Evolutionary conservation across 2,888 invertebrate genomes (phyloP), one percentile per base, ranked within the genome.

Genomic region (Caenorhabditis becei): DNA sequence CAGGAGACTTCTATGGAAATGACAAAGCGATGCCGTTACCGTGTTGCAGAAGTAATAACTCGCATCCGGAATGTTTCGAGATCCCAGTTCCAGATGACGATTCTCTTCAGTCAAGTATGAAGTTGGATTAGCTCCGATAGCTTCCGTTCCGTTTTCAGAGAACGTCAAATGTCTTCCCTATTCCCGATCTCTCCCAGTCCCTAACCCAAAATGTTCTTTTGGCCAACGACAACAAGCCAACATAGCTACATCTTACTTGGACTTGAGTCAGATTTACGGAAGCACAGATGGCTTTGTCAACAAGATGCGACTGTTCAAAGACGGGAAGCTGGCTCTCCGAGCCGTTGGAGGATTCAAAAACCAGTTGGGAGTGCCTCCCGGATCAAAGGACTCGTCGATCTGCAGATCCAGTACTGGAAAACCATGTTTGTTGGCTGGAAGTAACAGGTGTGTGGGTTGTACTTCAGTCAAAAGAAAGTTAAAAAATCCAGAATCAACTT

Each of bases 201-300:
- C 89, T 0, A 81, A 88, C 16, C 86, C 84, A 56, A 86, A 88
- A 56, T 90, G 90, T 62, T 80, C 85, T n/a, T 81, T 90, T 18
- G 91, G 91, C 3, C 91, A 91, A 58, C 89, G 97, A 79, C 96
- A 97, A 89, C 97, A 97, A 93, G 94, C 96, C 26, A 97, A 97
- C 92, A 96, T 96, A 77, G 96, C 96, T 91, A 95, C 96, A 0
- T 96, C 96, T 0, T 97, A 94, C 92, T 92, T 97, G 74, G 91
- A 91, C 83, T 89, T 83, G 4, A 96, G 96, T 0, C 95, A 95
- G 82, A 93, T 97, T 23, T 97, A 97, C 90, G 97, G 97, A 0
- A 96, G 96, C 91, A 95, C 95, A 89, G 93, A 93, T 0, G 97
- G 96, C 91, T 94, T 95, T 35, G 94, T 94, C 0, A 93, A 94